Base-by-base conservation (phyloP, 2,888 invertebrate species). In the Diarsia rubi region DNA sequence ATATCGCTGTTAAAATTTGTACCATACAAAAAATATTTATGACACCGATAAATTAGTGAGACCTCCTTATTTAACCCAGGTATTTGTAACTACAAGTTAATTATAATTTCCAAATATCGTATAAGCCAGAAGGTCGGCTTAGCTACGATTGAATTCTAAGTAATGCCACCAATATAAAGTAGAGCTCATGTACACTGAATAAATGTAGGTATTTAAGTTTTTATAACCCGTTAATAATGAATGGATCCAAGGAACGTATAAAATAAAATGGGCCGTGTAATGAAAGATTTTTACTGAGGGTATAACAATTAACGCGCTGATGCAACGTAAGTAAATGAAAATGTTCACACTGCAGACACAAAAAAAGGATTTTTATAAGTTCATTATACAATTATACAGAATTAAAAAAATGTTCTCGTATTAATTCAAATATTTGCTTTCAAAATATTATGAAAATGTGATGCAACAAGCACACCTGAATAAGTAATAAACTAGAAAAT, bases 21-120 rank as follows among this genome's bases (percentile, higher is more conserved):
- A 62, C 12, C 31, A 31, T 24, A 42, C 14, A 71, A 69, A 72
- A 69, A 62, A 47, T 14, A 71, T 62, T 71, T 37, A 62, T 63
- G 47, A 72, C n/a, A 63, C 16, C 27, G 47, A 44, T 64, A 79
- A 72, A 84, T 82, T 73, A 73, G 76, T 63, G 12, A 68, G 31
- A 47, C 73, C 42, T 75, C 76, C 82, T 47, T 81, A 68, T 77
- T 68, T 27, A 73, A 37, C n/a, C 24, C 21, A 16, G 65, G 24
- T 47, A 76, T 77, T 69, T 84, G 68, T 74, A 67, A 37, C 14
- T 59, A 77, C 77, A 69, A 70, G 44, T 81, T 59, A 73, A 64
- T 71, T 74, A 65, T 69, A 69, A 75, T 73, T 69, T 79, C 59
- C 65, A 64, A 77, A 77, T 75, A 71, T 63, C 49, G 42, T 69